Conservation (phyloP, 2,888 invertebrate genomes). For the Scaptomyza reducta region DNA sequence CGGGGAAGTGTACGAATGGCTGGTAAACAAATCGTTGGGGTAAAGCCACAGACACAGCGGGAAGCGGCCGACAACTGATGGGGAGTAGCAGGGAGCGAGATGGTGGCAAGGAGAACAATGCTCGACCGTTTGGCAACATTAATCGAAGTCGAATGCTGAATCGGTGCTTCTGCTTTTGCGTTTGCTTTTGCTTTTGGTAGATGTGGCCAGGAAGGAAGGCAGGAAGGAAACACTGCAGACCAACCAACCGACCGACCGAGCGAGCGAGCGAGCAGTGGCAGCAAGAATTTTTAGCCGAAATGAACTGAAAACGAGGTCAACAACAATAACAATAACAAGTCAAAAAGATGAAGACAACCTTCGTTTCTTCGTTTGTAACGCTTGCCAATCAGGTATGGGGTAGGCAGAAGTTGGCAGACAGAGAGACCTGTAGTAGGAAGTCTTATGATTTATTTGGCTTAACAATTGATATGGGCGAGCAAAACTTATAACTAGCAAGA, state of each 20-base stretch:
- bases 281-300: conserved; percentile 31
- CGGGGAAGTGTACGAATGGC: conserved; percentile 37
- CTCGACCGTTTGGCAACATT: conserved; percentile 59
- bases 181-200: not conserved
- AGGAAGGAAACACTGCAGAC: conserved; percentile 65
- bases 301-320: conserved; percentile 63
- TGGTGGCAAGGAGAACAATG: conserved; percentile 32
- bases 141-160: conserved; percentile 68
- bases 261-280: conserved; percentile 12
- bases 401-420: not conserved
- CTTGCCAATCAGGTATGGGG: conserved; percentile 13
- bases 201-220: conserved; percentile 19
- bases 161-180: conserved; percentile 19
- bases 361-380: not conserved
- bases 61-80: not conserved
- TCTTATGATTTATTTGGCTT: conserved; percentile 71
- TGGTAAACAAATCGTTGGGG: conserved; percentile 57
- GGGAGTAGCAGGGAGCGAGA: too few relatives aligned
- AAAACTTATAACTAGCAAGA: conserved; percentile 17
- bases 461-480: conserved; percentile 63
- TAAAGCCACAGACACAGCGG: conserved; percentile 24
- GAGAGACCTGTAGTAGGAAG: conserved; percentile 48
- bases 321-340: conserved; percentile 14
- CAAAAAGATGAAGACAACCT: conserved; percentile 33
- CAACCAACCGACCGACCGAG: conserved; percentile 4